Conservation (phyloP, 2,797 vertebrate species). For the Ctenopoma kingsleyae region DNA sequence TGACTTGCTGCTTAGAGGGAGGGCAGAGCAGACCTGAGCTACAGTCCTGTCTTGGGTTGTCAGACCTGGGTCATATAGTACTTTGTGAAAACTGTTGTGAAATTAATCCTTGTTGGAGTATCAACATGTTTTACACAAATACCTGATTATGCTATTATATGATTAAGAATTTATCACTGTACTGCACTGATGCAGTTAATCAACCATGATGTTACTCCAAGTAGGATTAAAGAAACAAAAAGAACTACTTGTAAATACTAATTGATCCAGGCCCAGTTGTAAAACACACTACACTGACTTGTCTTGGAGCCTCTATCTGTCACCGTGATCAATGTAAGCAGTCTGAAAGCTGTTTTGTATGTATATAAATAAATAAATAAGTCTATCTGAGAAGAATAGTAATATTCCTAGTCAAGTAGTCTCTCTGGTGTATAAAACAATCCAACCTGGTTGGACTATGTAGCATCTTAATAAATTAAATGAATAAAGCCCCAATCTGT, state of each 20-base stretch:
- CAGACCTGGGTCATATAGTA: conserved; percentile 56
- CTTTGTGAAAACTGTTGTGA: conserved; percentile 40
- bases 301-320: conserved; percentile 80
- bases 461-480: conserved; percentile 97
- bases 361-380: conserved; percentile 87
- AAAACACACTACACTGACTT: conserved; percentile 77
- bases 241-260: conserved; percentile 55
- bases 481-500: conserved; percentile 91
- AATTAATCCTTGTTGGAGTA: conserved; percentile 35
- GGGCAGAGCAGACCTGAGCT: conserved; percentile 75
- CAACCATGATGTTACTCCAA: conserved; percentile 45
- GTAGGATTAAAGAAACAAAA: conserved; percentile 37
- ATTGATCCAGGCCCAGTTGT: conserved; percentile 63
- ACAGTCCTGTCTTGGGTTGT: conserved; percentile 57
- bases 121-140: conserved; percentile 42
- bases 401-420: conserved; percentile 89
- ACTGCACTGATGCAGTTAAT: conserved; percentile 24
- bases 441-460: conserved; percentile 95
- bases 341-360: conserved; percentile 89
- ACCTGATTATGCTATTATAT: conserved; percentile 12
- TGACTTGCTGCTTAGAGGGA: conserved; percentile 82
- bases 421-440: conserved; percentile 89
- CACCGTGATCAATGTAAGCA: conserved; percentile 83
- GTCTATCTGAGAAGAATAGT: conserved; percentile 85
- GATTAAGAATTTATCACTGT: conserved; percentile 29